Base-by-base conservation (phyloP, 1,140 invertebrate species). In the Bombus turneri region DNA sequence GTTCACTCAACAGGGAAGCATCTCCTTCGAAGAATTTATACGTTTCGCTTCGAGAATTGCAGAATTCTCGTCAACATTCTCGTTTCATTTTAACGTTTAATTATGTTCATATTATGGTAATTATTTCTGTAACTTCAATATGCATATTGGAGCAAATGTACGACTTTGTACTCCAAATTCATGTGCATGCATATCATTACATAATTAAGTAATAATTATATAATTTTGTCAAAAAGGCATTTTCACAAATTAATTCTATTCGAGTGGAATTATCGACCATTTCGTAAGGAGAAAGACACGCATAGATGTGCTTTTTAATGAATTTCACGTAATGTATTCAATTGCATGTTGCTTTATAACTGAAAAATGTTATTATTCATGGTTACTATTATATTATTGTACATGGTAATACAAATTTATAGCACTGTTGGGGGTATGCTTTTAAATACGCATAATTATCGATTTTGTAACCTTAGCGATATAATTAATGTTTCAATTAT, bases 21-120 rank as follows among this genome's bases (percentile, higher is more conserved):
- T 97, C 72, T 94, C 95, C 4, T 83, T 91, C 6, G 94, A 95
- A 64, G 96, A 96, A 93, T 97, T 97, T 89, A 93, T 94, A 86
- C 95, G 96, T 81, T 95, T 96, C 28, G 92, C 96, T 66, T 92
- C 95, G 0, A 96, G 96, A 93, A 95, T 96, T 89, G 95, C 96
- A 1, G 96, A 96, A 87, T 96, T 97, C 91, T 87, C 94, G n/a
- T 92, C 94, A 31, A 95, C 95, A 0, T 96, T 53, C 47, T 53
- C 47, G 18, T 53, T 96, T 92, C 95, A 95, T 85, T 96, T 96
- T 85, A 95, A 86, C 41, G 69, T 86, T 66, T 92, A 85, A 89
- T 64, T 77, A 76, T 25, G 3, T n/a, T 37, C 41, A 2, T 28
- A 47, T 8, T 68, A n/a, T 25, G 15, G 2, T 76, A 39, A 75